Evolutionary conservation across 2,888 invertebrate species (phyloP).

Genomic region (Melipona bicolor): DNA sequence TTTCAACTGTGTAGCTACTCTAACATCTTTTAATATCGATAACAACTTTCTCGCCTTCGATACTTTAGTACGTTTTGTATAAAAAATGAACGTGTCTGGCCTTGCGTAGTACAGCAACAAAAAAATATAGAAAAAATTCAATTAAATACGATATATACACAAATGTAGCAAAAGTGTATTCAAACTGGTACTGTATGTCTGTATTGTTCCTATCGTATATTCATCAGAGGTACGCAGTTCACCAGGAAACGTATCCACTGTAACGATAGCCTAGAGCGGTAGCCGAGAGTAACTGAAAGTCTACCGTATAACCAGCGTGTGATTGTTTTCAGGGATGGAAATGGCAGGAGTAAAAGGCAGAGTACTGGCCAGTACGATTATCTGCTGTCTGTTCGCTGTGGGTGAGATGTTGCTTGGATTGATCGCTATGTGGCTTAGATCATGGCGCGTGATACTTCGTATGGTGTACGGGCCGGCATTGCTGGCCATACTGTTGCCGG

Average conservation of each 20-base stretch:
- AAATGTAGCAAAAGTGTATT: too few relatives aligned
- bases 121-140: too few relatives aligned
- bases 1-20: too few relatives aligned
- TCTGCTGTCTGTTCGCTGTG: constrained; percentile 89
- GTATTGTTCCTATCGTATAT: too few relatives aligned
- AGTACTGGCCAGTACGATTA: constrained; percentile 89
- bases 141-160: too few relatives aligned
- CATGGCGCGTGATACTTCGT: constrained; percentile 89
- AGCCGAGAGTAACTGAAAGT: not conserved
- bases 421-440: constrained; percentile 88
- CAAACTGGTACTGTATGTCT: too few relatives aligned
- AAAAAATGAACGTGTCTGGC: too few relatives aligned
- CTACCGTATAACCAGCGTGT: not conserved
- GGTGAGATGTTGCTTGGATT: constrained; percentile 89
- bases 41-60: too few relatives aligned
- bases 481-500: constrained; percentile 88
- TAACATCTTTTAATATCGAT: too few relatives aligned
- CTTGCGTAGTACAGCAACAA: too few relatives aligned
- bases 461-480: constrained; percentile 89
- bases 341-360: constrained; percentile 90
- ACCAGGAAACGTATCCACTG: not conserved
- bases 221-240: too few relatives aligned
- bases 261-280: not conserved
- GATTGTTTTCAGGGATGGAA: constrained; percentile 87
- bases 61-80: too few relatives aligned